Evolutionary conservation across 2,797 vertebrate species (phyloP).

Genomic region (Triplophysa yarkandensis): DNA sequence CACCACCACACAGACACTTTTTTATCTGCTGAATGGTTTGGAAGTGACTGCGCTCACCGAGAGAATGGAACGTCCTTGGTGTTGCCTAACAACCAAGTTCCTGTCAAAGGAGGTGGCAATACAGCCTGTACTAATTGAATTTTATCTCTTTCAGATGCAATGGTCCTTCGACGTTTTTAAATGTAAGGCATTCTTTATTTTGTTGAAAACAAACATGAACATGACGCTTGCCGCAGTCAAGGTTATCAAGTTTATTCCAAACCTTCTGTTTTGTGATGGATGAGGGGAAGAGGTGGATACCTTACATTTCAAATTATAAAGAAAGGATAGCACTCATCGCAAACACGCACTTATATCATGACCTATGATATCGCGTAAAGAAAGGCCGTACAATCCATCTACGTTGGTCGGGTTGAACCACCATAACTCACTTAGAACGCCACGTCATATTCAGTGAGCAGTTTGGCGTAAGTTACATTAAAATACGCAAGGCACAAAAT

Average conservation of each 20-base stretch:
- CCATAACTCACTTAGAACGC: constrained; percentile 31
- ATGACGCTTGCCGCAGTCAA: constrained; percentile 50
- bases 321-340: constrained; percentile 8
- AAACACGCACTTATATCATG: not conserved
- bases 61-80: constrained; percentile 73
- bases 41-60: constrained; percentile 56
- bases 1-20: constrained; percentile 33
- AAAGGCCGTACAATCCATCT: constrained; percentile 1
- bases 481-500: not conserved
- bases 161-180: constrained; percentile 52
- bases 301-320: constrained; percentile 24
- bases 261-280: constrained; percentile 21
- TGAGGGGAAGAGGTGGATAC: constrained; percentile 24
- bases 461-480: constrained; percentile 19
- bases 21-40: constrained; percentile 58
- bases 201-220: constrained; percentile 44
- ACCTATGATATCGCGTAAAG: constrained; percentile 15
- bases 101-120: constrained; percentile 50
- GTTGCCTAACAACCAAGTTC: constrained; percentile 75
- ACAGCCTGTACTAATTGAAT: constrained; percentile 68
- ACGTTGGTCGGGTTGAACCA: constrained; percentile 25
- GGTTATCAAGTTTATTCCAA: constrained; percentile 38
- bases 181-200: constrained; percentile 34
- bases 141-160: constrained; percentile 58
- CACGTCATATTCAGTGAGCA: not conserved